phyloP scores from a whole-genome alignment of 1,140 invertebrate genomes.

The Psilanteris sp. region DNA sequence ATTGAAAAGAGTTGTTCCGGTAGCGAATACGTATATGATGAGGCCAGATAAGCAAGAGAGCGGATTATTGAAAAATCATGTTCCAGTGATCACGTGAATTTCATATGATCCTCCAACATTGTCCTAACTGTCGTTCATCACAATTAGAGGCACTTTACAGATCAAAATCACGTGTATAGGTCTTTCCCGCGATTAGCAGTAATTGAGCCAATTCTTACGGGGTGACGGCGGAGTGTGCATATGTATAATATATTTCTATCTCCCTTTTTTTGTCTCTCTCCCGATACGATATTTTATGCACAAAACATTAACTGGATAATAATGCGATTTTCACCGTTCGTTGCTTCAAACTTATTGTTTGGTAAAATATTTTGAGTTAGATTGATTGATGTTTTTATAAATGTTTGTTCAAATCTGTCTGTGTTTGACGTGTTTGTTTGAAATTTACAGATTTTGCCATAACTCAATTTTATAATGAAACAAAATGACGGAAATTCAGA shows the following conservation, averaged over 20 bases:
- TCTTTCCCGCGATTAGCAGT: slow-evolving; percentile 70
- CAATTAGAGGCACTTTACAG: slow-evolving; percentile 76
- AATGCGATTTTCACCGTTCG: slow-evolving; percentile 22
- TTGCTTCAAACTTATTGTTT: too few species aligned
- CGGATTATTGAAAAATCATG: slow-evolving; percentile 37
- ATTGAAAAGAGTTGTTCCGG: slow-evolving; percentile 1
- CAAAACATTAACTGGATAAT: slow-evolving; percentile 50
- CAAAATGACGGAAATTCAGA: too few species aligned
- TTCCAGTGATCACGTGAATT: slow-evolving; percentile 67
- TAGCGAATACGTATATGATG: not conserved
- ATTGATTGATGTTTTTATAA: not conserved
- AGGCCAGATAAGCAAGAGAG: slow-evolving; percentile 15
- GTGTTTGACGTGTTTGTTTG: too few species aligned
- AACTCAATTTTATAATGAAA: too few species aligned
- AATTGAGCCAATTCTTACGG: slow-evolving; percentile 78
- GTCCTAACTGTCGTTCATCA: slow-evolving; percentile 69
- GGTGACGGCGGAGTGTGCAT: slow-evolving; percentile 46
- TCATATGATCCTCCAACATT: slow-evolving; percentile 72
- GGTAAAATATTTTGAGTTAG: slow-evolving; percentile 12
- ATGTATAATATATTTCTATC: slow-evolving; percentile 4
- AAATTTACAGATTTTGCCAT: too few species aligned
- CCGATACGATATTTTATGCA: slow-evolving; percentile 26
- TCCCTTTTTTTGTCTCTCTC: not conserved
- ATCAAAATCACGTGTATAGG: slow-evolving; percentile 68
- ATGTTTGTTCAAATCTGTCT: too few species aligned